phyloP scores from a whole-genome alignment of 2,113 vertebrate genomes.

The Fulmarus glacialis region DNA sequence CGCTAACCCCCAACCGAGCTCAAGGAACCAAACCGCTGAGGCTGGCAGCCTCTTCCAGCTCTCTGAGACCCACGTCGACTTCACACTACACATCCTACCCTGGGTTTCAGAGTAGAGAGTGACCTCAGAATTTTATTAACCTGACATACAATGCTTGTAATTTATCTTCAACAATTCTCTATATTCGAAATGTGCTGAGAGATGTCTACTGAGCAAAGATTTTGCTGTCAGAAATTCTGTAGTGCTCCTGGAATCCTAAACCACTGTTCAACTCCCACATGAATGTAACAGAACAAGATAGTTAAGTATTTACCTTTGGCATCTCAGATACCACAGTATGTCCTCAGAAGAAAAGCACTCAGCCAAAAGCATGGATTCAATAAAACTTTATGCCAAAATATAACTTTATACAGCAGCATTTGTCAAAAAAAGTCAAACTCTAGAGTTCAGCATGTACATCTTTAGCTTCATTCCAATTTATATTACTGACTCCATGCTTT shows the following conservation, averaged over 20 bases:
- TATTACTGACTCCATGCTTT: not conserved
- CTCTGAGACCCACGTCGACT: not conserved
- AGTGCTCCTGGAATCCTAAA: not conserved
- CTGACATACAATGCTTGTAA: not conserved
- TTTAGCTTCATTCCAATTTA: not conserved
- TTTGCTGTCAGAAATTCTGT: not conserved
- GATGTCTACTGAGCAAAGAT: not conserved
- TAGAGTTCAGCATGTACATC: not conserved
- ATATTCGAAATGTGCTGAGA: not conserved
- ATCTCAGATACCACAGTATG: not conserved
- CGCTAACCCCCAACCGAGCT: fast-evolving
- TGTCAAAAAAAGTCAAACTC: not conserved
- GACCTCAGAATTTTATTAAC: not conserved
- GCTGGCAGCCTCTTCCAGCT: not conserved
- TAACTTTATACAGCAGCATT: not conserved
- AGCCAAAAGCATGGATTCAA: not conserved
- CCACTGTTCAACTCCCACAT: not conserved
- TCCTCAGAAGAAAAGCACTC: not conserved
- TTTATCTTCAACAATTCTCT: not conserved
- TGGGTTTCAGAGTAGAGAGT: fast-evolving
- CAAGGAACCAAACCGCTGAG: not conserved
- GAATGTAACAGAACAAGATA: not conserved
- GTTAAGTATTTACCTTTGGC: not conserved
- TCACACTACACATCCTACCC: fast-evolving
- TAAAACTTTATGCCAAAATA: not conserved